phyloP scores from a whole-genome alignment of 2,113 vertebrate species.

The Prunella himalayana region DNA sequence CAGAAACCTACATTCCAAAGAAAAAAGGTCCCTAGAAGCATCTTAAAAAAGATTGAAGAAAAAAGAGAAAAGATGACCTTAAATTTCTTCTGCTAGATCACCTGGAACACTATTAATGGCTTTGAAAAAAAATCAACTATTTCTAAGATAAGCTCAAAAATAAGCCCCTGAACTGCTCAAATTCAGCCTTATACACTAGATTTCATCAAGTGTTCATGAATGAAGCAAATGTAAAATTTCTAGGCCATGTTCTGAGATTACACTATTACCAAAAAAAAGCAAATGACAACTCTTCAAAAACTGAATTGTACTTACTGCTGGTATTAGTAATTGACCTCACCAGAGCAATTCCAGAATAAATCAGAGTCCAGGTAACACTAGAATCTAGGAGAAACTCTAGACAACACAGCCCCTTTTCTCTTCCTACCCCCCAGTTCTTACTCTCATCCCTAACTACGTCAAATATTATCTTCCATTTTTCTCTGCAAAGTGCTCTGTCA shows the following conservation, averaged over 20 bases:
- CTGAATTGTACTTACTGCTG: neutral
- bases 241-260: neutral
- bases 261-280: neutral
- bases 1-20: neutral
- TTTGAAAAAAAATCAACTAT: neutral
- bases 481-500: neutral
- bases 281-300: neutral
- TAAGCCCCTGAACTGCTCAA: neutral
- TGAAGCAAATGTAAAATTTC: neutral
- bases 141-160: neutral
- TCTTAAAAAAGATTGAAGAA: fast-evolving
- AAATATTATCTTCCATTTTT: neutral
- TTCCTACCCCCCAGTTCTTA: neutral
- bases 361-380: neutral
- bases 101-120: neutral
- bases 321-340: neutral
- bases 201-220: neutral
- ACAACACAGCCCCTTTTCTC: neutral
- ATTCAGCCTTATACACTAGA: neutral
- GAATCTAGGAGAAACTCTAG: neutral
- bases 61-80: neutral
- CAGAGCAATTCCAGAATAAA: neutral
- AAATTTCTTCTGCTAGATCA: neutral
- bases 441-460: neutral
- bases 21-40: neutral